A percentile compares a stretch with the other conserved stretches of the same genome.
These are phyloP conservation scores for Cebus imitator DNA, from an alignment of 2,113 vertebrate species.

Conservation along the genomic window DNA sequence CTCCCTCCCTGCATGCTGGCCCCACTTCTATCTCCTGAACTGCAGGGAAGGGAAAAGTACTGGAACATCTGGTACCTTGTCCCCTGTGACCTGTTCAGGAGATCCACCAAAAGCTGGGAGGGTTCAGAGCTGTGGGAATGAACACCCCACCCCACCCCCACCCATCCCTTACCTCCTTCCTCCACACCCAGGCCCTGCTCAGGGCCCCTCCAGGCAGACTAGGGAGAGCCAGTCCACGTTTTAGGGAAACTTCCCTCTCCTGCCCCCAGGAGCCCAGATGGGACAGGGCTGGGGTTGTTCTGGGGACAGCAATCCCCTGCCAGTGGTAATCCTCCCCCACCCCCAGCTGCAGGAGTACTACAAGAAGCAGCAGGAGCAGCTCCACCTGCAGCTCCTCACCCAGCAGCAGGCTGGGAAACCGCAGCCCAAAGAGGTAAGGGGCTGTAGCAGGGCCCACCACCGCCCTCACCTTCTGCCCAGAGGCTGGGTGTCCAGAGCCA, in stretches of 20 bases:
- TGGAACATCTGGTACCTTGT: not conserved
- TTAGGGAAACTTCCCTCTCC: not conserved
- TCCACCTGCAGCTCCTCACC: slow-evolving; percentile 97
- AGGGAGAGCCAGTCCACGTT: not conserved
- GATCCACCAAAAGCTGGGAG: not conserved
- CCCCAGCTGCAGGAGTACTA: slow-evolving; percentile 98
- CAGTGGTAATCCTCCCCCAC: not conserved
- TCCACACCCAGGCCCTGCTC: not conserved
- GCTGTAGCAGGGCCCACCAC: not conserved
- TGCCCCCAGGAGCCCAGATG: not conserved
- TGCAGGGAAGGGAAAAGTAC: not conserved
- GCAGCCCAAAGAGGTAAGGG: slow-evolving; percentile 96
- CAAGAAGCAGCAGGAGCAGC: slow-evolving; percentile 99
- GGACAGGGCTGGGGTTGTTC: not conserved
- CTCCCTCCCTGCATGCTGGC: not conserved
- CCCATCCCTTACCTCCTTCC: rapidly evolving
- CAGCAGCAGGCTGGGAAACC: slow-evolving; percentile 96
- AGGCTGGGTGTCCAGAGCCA: not conserved
- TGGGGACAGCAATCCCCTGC: not conserved
- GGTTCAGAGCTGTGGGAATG: not conserved
- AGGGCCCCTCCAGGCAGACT: not conserved
- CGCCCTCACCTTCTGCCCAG: rapidly evolving
- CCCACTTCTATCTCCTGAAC: not conserved
- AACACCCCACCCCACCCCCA: too few species aligned
- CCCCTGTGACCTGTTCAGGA: not conserved